Base-by-base conservation (phyloP, 2,797 vertebrate genomes). In the Chiroxiphia lanceolata region DNA sequence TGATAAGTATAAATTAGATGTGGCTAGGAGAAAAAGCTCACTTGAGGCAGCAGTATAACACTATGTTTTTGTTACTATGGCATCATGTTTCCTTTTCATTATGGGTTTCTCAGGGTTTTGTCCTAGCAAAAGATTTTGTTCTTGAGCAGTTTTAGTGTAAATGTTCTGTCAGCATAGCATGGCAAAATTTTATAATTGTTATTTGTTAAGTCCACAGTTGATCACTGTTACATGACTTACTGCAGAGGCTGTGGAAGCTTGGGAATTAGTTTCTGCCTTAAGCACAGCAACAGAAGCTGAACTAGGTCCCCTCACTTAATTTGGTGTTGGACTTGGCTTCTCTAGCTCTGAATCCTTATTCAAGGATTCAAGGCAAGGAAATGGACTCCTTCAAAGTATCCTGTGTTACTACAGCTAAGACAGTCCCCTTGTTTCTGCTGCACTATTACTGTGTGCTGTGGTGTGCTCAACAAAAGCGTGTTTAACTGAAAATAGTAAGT, bases 1-100 rank as follows among this genome's bases (percentile, higher is more conserved):
- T 90, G 96, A 95, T 96, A 94, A 82, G 42, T 89, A 89, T 92
- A 92, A 96, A 94, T 95, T 89, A 95, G 82, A 91, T 33, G 44
- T 77, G 77, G 72, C 71, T 74, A 86, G 64, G 68, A 53, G 69
- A 92, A 83, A 48, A 5, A 0, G 13, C 78, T 72, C 69, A 45
- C 59, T 94, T 85, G 33, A 87, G 47, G 61, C 72, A 89, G 70
- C 65, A 89, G 79, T 94, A 67, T 85, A 93, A 81, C 78, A 31
- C 61, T 75, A 3, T 93, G 75, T 86, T 92, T 95, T 96, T 9
- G 2, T 83, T 87, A 69, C 69, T 1, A 0, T 69, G 61, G 79
- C 72, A 91, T 65, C 91, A 85, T 75, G 72, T 96, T 94, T 96
- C 94, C 79, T 93, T 96, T 93, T 90, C 86, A 77, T 87, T 89